Conservation (phyloP, 1,140 invertebrate species). For the Calycopis cecrops region DNA sequence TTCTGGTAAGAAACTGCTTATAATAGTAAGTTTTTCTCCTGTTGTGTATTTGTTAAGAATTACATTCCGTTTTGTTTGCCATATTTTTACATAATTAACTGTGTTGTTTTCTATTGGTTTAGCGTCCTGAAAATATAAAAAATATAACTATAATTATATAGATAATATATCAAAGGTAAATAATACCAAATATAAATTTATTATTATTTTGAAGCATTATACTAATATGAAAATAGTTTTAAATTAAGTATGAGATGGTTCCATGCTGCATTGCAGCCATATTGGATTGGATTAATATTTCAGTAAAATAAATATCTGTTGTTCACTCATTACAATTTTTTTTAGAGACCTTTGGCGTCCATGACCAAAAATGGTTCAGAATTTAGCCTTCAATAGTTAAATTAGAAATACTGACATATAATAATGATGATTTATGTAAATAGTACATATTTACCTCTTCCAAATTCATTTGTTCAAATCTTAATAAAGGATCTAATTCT, state of each 20-base stretch:
- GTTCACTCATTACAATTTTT: no score
- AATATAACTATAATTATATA: constrained; percentile 1
- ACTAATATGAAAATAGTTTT: background rate
- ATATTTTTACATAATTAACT: constrained; percentile 79
- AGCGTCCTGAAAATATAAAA: constrained; percentile 26
- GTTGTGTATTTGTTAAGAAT: constrained; percentile 94
- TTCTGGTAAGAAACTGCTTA: constrained; percentile 89
- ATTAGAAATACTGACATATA: background rate
- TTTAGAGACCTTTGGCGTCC: no score
- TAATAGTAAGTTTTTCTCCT: constrained; percentile 91
- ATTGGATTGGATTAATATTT: no score
- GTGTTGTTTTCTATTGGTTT: constrained; percentile 53
- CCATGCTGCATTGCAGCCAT: no score
- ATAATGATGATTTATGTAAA: no score
- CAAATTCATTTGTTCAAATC: constrained; percentile 58
- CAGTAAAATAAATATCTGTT: no score
- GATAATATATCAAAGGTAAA: background rate
- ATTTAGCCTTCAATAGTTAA: no score
- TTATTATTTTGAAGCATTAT: background rate
- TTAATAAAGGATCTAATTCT: constrained; percentile 56
- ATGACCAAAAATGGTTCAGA: no score
- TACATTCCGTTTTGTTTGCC: constrained; percentile 80
- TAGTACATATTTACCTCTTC: constrained; percentile 54
- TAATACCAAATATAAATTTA: no score
- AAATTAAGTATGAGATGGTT: no score